Percentiles rank a stretch among this genome's conserved stretches.
Conservation (phyloP, 1,140 invertebrate genomes). For the Stegodyphus mimosarum region DNA sequence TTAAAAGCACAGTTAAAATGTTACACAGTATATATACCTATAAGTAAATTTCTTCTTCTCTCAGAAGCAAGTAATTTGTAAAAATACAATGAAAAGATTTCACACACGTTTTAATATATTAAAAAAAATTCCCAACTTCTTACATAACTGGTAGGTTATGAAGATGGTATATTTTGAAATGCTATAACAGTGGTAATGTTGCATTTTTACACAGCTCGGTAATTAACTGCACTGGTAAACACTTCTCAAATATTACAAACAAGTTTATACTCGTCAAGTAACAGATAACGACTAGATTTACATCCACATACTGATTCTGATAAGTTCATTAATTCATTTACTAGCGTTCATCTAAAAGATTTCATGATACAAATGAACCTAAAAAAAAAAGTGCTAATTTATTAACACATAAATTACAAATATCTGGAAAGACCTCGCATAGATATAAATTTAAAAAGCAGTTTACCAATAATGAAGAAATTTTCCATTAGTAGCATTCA, state of each 20-base stretch:
- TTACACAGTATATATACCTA: too few species aligned
- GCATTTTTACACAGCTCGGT: too few species aligned
- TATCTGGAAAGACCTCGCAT: not conserved
- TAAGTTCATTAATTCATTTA: not conserved
- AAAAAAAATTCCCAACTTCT: too few species aligned
- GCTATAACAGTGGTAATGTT: too few species aligned
- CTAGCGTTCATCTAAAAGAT: not conserved
- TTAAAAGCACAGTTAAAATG: too few species aligned
- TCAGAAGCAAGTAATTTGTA: too few species aligned
- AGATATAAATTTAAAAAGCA: not conserved
- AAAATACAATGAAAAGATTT: too few species aligned
- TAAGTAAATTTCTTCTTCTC: too few species aligned
- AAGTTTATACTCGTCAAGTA: not conserved
- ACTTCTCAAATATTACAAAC: not conserved
- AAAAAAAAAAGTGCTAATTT: not conserved
- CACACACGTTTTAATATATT: too few species aligned
- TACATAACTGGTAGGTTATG: too few species aligned
- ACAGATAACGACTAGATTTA: not conserved
- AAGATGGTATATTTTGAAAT: too few species aligned
- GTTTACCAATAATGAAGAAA: slow-evolving; percentile 66
- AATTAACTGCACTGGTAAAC: not conserved
- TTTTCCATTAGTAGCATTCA: slow-evolving; percentile 62
- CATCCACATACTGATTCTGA: not conserved
- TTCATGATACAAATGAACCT: not conserved
- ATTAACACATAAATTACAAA: not conserved